These are phyloP conservation scores for Arrhopalites spinosus DNA, from an alignment of 2,888 invertebrate genomes.

Conservation along the genomic window DNA sequence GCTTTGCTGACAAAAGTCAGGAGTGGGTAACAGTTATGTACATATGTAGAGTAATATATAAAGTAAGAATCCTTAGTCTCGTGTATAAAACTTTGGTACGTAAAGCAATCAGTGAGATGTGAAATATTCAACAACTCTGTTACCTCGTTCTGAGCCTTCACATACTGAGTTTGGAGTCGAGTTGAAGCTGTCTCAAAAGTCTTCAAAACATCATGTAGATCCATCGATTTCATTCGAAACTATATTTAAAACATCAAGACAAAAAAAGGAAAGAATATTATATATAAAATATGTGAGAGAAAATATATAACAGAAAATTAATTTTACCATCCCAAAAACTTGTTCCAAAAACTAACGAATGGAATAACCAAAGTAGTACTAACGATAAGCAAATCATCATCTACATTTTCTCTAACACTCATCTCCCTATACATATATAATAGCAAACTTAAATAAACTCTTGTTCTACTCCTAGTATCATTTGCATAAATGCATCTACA, in stretches of 20 bases:
- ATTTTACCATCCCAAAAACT: no score
- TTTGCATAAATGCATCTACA: background rate
- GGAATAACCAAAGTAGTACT: no score
- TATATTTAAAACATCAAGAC: conserved; percentile 19
- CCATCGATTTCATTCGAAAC: conserved; percentile 65
- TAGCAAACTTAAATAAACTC: no score
- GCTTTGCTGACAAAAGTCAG: conserved; percentile 23
- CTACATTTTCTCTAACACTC: no score
- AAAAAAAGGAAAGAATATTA: conserved; percentile 10
- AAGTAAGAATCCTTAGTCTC: background rate
- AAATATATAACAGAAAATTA: no score
- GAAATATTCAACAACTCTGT: conserved; percentile 32
- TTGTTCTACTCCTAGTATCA: no score
- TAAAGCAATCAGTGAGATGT: conserved; percentile 38
- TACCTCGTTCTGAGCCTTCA: conserved; percentile 84
- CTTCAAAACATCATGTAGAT: conserved; percentile 82
- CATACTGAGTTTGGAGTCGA: conserved; percentile 82
- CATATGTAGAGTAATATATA: no score
- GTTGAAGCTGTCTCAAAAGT: conserved; percentile 83
- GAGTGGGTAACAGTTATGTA: background rate
- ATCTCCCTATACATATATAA: no score
- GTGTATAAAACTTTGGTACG: background rate
- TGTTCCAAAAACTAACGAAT: no score
- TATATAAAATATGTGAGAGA: no score
- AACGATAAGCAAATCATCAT: no score